Conservation (phyloP, 2,888 invertebrate genomes). For the Caenorhabditis parvicauda region DNA sequence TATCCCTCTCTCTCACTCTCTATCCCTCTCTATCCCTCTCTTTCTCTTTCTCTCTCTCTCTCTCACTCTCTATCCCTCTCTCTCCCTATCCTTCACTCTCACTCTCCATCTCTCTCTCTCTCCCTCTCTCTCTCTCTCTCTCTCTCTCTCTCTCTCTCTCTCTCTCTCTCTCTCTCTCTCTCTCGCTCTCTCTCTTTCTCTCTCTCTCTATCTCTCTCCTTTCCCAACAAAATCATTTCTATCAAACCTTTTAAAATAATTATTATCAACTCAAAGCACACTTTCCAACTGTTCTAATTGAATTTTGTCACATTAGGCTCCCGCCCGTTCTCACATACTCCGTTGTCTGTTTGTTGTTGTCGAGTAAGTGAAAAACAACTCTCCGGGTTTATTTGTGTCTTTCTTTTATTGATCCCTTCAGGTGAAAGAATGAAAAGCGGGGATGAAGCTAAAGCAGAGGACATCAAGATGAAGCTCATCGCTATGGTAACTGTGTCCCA, state of each 20-base stretch:
- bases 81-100: background rate
- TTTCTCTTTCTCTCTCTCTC: background rate
- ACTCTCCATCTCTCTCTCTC: background rate
- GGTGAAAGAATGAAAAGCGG: too few relatives aligned
- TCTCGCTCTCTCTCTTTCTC: conserved; percentile 3
- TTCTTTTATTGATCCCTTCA: too few relatives aligned
- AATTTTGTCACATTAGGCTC: too few relatives aligned
- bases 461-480: too few relatives aligned
- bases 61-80: conserved; percentile 1
- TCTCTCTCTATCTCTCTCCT: conserved; percentile 15
- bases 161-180: background rate
- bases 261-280: conserved; percentile 1
- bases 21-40: background rate
- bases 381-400: too few relatives aligned
- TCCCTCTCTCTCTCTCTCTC: background rate
- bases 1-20: background rate
- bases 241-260: conserved; percentile 16
- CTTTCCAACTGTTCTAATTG: too few relatives aligned
- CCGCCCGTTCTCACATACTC: background rate
- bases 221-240: conserved; percentile 4
- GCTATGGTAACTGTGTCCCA: background rate
- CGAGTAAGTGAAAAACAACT: conserved; percentile 1
- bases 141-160: background rate
- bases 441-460: too few relatives aligned
- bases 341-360: conserved; percentile 1